Percentiles rank a stretch among this genome's conserved stretches.
These are phyloP conservation scores for Dasysyrphus albostriatus DNA, from an alignment of 2,888 invertebrate genomes.

Conservation along the genomic window DNA sequence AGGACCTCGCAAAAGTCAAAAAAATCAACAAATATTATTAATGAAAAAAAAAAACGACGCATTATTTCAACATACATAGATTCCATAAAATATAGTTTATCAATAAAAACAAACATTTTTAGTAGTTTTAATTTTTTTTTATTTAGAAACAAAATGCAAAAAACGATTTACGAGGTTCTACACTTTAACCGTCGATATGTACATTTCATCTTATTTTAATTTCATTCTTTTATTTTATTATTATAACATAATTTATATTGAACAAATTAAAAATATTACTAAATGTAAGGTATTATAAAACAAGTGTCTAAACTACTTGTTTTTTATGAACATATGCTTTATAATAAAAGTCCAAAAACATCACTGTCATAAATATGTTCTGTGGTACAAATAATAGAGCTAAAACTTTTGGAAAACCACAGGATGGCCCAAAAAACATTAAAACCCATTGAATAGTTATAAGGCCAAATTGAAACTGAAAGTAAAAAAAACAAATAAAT, in stretches of 20 bases:
- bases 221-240: not conserved
- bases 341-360: slow-evolving; percentile 57
- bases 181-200: too few species aligned
- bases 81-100: too few species aligned
- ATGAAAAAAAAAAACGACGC: too few species aligned
- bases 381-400: slow-evolving; percentile 28
- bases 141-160: too few species aligned
- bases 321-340: slow-evolving; percentile 32
- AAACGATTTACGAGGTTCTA: too few species aligned
- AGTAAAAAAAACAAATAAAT: slow-evolving; percentile 1
- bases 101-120: too few species aligned
- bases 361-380: slow-evolving; percentile 36
- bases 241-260: not conserved
- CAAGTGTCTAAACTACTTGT: not conserved
- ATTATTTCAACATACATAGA: too few species aligned
- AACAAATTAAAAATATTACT: not conserved
- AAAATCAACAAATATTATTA: too few species aligned
- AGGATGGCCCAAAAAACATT: slow-evolving; percentile 25
- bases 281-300: not conserved
- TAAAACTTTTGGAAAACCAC: slow-evolving; percentile 44
- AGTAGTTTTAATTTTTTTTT: too few species aligned
- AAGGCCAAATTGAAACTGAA: slow-evolving; percentile 43
- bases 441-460: slow-evolving; percentile 36
- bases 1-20: too few species aligned
- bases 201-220: not conserved